phyloP scores from a whole-genome alignment of 2,113 vertebrate genomes.

The Rallus limicola region DNA sequence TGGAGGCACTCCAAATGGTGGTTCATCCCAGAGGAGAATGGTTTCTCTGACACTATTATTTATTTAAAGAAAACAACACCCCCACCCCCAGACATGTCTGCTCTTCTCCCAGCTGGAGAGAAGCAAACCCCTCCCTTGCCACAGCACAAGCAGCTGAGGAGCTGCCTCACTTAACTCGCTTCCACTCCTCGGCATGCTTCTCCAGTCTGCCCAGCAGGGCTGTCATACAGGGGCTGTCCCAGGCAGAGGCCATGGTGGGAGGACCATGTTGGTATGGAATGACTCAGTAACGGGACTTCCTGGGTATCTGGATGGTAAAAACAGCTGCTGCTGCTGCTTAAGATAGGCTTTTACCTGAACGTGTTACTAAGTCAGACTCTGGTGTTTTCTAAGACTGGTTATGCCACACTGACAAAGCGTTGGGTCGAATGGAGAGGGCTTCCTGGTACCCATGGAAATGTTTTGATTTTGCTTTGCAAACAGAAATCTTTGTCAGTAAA shows the following conservation, averaged over 20 bases:
- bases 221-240: not conserved
- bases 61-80: not conserved
- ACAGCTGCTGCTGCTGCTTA: not conserved
- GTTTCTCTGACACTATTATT: not conserved
- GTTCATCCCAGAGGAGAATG: not conserved
- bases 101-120: not conserved
- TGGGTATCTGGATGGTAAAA: not conserved
- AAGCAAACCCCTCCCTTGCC: not conserved
- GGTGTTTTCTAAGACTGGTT: not conserved
- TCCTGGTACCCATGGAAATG: not conserved
- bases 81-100: not conserved
- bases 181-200: not conserved
- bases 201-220: rapidly evolving
- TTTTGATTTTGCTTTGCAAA: not conserved
- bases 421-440: not conserved
- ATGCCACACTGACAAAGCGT: not conserved
- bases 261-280: not conserved
- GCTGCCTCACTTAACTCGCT: not conserved
- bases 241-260: rapidly evolving
- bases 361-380: not conserved
- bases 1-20: not conserved
- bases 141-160: not conserved
- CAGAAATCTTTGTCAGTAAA: not conserved
- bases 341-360: not conserved
- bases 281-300: not conserved